Evolutionary conservation across 2,888 invertebrate species (phyloP), one percentile per base, ranked within the genome.

Genomic region (Heliconius aoede): DNA sequence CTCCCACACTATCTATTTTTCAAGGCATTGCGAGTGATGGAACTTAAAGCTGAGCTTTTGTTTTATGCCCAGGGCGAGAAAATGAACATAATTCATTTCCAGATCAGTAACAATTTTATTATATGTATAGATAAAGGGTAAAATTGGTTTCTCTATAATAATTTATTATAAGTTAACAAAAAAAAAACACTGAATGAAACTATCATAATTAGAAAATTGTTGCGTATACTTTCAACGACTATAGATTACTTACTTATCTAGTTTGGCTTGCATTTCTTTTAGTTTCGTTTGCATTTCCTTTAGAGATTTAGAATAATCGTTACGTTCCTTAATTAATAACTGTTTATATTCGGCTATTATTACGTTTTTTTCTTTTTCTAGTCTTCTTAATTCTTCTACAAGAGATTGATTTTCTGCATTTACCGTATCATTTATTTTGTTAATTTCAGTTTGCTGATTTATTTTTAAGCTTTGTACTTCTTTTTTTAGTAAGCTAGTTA

Each of bases 291-390:
- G 89, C 62, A 91, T 81, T 68, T 89, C 88, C 83, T 90, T 90
- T 3, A 89, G 85, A 60, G 88, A 87, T 82, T 89, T 89, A 26
- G 85, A 80, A 81, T 90, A 93, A 81, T 95, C 93, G 79, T 90
- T 89, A 84, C 95, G 91, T 87, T 96, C 96, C 77, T 90, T 94
- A 36, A 86, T 88, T 64, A 95, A 82, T 55, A 95, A 82, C 79
- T 91, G 89, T 82, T 95, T 95, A 81, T 94, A 95, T 86, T 95
- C 94, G 72, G 88, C 87, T n/a, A 90, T 83, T 24, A 93, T 84
- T 21, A 81, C 80, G 76, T 89, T 88, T 84, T 94, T 94, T 77
- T 95, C 94, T 30, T 85, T 86, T 85, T 95, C 94, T 71, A 94
- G 83, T 78, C 92, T 88, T 79, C 90, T 89, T 2, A 92, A 80